These are phyloP conservation scores for Coreoperca whiteheadi DNA, from an alignment of 2,113 vertebrate species.

Conservation along the genomic window DNA sequence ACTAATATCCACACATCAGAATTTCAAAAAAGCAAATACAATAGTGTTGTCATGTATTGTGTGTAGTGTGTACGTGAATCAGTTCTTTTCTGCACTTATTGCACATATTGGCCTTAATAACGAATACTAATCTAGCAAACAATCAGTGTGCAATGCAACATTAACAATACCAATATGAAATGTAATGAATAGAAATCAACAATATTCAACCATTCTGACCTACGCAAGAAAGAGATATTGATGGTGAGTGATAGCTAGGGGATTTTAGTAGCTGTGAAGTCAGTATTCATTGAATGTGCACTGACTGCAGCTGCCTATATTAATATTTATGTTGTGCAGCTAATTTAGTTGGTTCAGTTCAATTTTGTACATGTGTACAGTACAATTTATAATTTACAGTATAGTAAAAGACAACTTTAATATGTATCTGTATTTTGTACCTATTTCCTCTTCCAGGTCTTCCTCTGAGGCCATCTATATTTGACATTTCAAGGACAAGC, in stretches of 20 bases:
- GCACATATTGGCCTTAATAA: too few relatives aligned
- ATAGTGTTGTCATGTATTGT: not conserved
- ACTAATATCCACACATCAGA: not conserved
- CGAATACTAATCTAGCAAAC: too few relatives aligned
- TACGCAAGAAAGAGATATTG: not conserved
- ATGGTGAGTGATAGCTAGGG: not conserved
- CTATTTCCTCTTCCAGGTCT: not conserved
- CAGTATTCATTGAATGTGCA: not conserved
- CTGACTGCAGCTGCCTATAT: not conserved
- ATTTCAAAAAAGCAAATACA: not conserved
- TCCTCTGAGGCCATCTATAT: not conserved
- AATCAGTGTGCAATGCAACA: not conserved
- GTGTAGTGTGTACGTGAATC: not conserved
- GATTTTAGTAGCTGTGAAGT: not conserved
- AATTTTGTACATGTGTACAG: not conserved
- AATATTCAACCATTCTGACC: not conserved
- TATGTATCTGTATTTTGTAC: not conserved
- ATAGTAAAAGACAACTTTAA: not conserved
- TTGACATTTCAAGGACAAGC: constrained; percentile 28
- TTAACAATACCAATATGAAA: not conserved
- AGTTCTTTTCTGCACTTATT: not conserved
- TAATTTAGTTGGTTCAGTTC: not conserved
- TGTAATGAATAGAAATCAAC: not conserved
- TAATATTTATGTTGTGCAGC: not conserved
- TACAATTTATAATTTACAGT: not conserved